These are phyloP conservation scores for Leucophenga varia DNA, from an alignment of 1,140 invertebrate genomes.

Conservation along the genomic window DNA sequence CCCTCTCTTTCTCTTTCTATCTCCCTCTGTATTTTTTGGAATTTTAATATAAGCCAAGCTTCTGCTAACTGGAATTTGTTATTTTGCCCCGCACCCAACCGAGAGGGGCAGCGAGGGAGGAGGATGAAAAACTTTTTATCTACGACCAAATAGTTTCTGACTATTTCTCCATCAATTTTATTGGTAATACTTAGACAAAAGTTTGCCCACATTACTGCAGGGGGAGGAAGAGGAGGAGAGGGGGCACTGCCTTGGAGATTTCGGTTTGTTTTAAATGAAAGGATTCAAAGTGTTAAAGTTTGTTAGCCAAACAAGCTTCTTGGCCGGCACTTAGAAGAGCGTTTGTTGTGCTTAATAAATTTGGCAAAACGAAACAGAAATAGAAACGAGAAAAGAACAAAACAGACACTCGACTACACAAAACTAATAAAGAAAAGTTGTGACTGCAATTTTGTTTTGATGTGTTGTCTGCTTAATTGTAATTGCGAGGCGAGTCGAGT, in stretches of 20 bases:
- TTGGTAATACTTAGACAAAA: constrained; percentile 53
- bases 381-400: too few species aligned
- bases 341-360: constrained; percentile 42
- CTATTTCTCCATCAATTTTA: constrained; percentile 53
- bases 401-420: constrained; percentile 13
- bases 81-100: too few species aligned
- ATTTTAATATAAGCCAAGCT: too few species aligned
- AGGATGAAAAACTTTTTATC: constrained; percentile 43
- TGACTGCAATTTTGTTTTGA: constrained; percentile 27
- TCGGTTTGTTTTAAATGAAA: constrained; percentile 37
- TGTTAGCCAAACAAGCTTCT: constrained; percentile 22
- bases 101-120: too few species aligned
- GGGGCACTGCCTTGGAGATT: background rate
- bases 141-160: constrained; percentile 48
- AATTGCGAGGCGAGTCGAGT: constrained; percentile 31
- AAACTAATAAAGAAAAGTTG: constrained; percentile 39
- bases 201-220: constrained; percentile 32
- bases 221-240: background rate
- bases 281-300: constrained; percentile 44
- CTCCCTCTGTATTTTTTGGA: background rate
- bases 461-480: constrained; percentile 44
- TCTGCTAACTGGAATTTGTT: too few species aligned
- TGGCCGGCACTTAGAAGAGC: constrained; percentile 22
- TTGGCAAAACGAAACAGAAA: constrained; percentile 15
- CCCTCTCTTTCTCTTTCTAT: background rate